Conservation (phyloP, 2,797 vertebrate genomes). For the Lacerta agilis region DNA sequence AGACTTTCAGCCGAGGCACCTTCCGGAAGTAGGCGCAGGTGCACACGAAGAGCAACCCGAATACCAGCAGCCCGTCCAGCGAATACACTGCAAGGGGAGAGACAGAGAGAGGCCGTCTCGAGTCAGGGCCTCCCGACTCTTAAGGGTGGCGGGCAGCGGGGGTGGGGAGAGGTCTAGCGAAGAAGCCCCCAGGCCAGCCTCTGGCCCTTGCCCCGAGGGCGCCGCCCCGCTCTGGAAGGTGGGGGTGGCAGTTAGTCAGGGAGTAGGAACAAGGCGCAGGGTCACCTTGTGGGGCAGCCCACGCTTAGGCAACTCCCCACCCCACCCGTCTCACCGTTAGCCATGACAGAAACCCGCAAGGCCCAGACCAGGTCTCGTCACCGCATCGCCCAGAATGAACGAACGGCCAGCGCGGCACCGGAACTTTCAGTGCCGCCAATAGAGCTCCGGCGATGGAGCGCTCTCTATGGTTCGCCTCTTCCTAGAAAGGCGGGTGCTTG, state of each 20-base stretch:
- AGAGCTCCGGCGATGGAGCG: background rate
- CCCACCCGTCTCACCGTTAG: slow-evolving; percentile 14
- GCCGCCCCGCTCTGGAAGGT: background rate
- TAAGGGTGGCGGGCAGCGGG: background rate
- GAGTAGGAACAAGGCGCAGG: background rate
- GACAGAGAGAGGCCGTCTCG: background rate
- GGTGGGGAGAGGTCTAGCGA: background rate
- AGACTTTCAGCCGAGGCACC: slow-evolving; percentile 91
- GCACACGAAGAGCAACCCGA: slow-evolving; percentile 92
- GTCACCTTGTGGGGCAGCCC: background rate
- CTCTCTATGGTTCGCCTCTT: background rate
- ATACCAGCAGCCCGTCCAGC: slow-evolving; percentile 93
- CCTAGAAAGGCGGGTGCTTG: background rate
- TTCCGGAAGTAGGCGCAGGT: slow-evolving; percentile 97
- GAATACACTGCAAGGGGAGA: slow-evolving; percentile 85
- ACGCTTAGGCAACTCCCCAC: background rate
- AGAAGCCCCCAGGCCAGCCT: background rate
- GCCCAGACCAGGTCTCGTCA: background rate
- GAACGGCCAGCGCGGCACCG: slow-evolving; percentile 38
- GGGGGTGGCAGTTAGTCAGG: background rate
- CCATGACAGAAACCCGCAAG: slow-evolving; percentile 18
- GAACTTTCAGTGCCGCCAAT: background rate
- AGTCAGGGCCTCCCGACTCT: background rate
- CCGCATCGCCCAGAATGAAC: background rate
- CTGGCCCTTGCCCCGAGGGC: background rate